These are phyloP conservation scores for Anisognathus igniventris DNA, from an alignment of 2,797 vertebrate species.

Conservation along the genomic window DNA sequence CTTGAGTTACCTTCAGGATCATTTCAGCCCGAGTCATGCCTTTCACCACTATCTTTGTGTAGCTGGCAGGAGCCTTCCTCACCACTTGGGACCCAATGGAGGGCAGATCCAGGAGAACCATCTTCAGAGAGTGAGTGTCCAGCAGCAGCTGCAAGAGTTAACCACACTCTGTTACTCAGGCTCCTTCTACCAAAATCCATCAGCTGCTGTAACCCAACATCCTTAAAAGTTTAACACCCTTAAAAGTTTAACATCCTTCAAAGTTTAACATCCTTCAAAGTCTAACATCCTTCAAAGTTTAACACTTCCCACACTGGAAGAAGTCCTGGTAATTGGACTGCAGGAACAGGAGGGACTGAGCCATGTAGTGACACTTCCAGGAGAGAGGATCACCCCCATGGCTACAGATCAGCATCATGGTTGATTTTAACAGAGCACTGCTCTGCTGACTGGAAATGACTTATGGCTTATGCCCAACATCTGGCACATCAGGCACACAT, in stretches of 20 bases:
- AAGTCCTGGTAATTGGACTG: neutral
- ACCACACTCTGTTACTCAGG: neutral
- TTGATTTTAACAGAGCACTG: neutral
- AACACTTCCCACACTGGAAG: neutral
- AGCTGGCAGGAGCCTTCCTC: constrained; percentile 96
- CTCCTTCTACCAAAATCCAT: neutral
- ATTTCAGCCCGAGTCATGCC: constrained; percentile 99
- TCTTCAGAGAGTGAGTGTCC: constrained; percentile 97
- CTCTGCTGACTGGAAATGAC: neutral
- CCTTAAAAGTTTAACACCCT: neutral
- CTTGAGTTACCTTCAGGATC: constrained; percentile 92
- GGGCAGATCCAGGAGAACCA: constrained; percentile 92
- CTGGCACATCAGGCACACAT: neutral
- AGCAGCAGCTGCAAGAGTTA: constrained; percentile 86
- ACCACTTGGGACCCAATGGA: constrained; percentile 98
- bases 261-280: neutral
- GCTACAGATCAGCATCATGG: accelerated
- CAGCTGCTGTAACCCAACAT: neutral
- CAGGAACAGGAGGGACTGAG: neutral
- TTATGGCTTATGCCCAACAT: neutral
- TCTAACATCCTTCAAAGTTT: neutral
- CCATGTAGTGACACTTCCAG: neutral
- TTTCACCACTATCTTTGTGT: constrained; percentile 98
- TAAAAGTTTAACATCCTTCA: neutral
- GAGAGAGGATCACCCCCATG: neutral